Conservation (phyloP, 2,797 vertebrate species). For the Loris lydekkerianus region DNA sequence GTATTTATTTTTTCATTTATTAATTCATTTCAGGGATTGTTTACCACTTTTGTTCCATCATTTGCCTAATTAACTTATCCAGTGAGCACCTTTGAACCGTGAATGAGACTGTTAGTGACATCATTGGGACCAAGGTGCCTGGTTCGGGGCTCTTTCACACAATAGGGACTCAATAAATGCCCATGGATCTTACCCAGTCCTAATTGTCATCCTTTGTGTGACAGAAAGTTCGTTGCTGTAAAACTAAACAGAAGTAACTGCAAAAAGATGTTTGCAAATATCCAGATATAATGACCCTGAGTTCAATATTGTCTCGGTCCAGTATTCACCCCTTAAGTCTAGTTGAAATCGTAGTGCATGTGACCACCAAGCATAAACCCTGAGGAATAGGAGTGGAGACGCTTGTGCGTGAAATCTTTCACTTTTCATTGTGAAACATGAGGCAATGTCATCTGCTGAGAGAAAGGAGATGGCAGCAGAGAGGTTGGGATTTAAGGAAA, state of each 20-base stretch:
- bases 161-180: neutral
- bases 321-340: neutral
- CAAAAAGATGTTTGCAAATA: neutral
- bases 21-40: neutral
- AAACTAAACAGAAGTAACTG: neutral
- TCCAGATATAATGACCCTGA: neutral
- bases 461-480: neutral
- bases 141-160: neutral
- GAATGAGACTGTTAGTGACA: neutral
- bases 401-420: neutral
- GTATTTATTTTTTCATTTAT: neutral
- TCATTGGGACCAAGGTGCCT: neutral
- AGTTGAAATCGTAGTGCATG: neutral
- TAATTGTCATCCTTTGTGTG: neutral
- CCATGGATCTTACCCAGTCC: neutral
- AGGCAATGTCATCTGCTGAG: neutral
- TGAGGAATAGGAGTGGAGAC: neutral
- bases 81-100: neutral
- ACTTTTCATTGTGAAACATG: neutral
- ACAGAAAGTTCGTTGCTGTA: neutral
- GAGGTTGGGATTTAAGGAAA: neutral
- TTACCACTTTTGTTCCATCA: neutral
- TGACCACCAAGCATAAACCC: neutral
- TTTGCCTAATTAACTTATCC: neutral
- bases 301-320: neutral